phyloP scores from a whole-genome alignment of 1,140 invertebrate species.

The Diuraphis noxia region DNA sequence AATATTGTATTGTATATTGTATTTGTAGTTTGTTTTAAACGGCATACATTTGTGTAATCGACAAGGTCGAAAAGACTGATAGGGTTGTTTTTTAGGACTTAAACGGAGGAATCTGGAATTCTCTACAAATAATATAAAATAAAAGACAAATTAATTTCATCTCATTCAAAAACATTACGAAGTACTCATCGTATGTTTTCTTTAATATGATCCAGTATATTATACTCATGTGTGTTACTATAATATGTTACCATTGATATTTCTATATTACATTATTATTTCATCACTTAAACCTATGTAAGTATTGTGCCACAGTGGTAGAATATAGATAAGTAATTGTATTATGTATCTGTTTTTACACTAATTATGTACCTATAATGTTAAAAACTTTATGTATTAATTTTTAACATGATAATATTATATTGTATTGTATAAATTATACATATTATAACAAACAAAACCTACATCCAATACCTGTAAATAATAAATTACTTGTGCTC shows the following conservation, averaged over 20 bases:
- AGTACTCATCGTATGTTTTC: neutral
- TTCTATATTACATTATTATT: neutral
- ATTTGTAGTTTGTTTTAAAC: conserved; percentile 13
- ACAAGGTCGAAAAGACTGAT: conserved; percentile 43
- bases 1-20: conserved; percentile 11
- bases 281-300: conserved; percentile 15
- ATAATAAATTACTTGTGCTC: neutral
- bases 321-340: neutral
- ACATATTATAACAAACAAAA: neutral
- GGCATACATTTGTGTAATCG: conserved; percentile 32
- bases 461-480: neutral
- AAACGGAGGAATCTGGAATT: neutral
- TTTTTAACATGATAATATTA: neutral
- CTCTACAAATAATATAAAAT: neutral
- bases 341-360: neutral
- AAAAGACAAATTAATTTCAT: neutral
- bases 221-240: neutral
- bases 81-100: neutral
- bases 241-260: conserved; percentile 1
- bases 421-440: neutral
- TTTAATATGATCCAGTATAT: neutral
- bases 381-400: neutral
- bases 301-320: conserved; percentile 42
- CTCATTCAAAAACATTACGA: neutral
- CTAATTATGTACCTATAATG: neutral